Evolutionary conservation across 2,888 invertebrate genomes (phyloP), one percentile per base, ranked within the genome.

Genomic region (Cyclophora albipunctata): DNA sequence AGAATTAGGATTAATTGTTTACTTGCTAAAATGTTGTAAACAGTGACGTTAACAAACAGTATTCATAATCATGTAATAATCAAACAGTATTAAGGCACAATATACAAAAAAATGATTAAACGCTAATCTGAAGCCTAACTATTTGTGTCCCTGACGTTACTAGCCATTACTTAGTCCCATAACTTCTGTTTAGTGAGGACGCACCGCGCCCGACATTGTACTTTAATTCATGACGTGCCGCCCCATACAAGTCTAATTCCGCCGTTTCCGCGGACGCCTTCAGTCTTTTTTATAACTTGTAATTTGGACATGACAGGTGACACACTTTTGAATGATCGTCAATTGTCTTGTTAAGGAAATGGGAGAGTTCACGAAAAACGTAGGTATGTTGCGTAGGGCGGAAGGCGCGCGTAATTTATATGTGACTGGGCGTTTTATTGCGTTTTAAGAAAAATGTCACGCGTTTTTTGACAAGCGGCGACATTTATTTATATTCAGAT

Each of bases 101-200:
- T 20, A 20, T 20, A 20, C 20, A 20, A 20, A 20, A 20, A 20
- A 20, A 20, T 20, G 20, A 20, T 20, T 20, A 20, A 20, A 20
- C 20, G 20, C 20, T 20, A 20, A 20, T 20, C 20, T 20, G 20
- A 20, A 20, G 20, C 20, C 35, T 50, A 50, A 49, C 47, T 5
- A 37, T 4, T 37, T 45, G 40, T 45, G 44, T 40, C 45, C 7
- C 7, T 34, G 47, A 58, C 53, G 47, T 57, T 58, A 61, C 54
- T 66, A 61, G 64, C 70, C 74, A 75, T 82, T 79, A 82, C 78
- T 80, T 78, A 76, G 71, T 76, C 75, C 78, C 76, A 76, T 84
- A 81, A 83, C 78, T 86, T 74, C 75, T 79, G 76, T 79, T 83
- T 80, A 81, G 72, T 65, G 63, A 59, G 52, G 55, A 58, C 59